Evolutionary conservation across 2,797 vertebrate genomes (phyloP).

Genomic region (Mus minutoides): DNA sequence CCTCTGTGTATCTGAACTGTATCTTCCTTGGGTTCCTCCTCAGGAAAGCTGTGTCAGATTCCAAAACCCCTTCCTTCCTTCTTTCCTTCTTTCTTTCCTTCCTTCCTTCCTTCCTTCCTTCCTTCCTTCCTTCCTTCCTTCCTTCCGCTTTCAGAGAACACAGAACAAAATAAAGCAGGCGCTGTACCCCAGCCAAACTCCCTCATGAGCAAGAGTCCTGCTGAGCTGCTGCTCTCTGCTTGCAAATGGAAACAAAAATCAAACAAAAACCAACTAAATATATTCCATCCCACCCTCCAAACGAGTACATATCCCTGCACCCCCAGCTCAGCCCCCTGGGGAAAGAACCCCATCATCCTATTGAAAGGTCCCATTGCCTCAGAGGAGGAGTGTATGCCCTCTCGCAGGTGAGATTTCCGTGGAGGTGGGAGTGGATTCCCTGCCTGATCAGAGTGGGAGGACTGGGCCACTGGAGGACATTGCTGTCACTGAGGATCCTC

Average conservation of each 20-base stretch:
- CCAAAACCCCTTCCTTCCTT: not conserved
- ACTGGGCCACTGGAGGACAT: not conserved
- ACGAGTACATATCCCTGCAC: not conserved
- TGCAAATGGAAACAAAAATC: slow-evolving; percentile 45
- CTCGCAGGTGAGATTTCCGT: not conserved
- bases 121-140: not conserved
- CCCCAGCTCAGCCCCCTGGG: not conserved
- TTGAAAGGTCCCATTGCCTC: not conserved
- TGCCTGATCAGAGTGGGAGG: not conserved
- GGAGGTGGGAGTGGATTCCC: not conserved
- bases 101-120: not conserved
- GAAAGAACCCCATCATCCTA: not conserved
- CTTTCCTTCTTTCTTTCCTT: not conserved
- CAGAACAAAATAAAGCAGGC: not conserved
- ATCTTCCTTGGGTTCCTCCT: not conserved
- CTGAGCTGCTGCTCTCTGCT: slow-evolving; percentile 62
- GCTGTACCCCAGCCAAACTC: not conserved
- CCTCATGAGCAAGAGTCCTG: slow-evolving; percentile 16
- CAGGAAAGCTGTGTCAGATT: not conserved
- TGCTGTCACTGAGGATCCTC: not conserved
- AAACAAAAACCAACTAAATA: not conserved
- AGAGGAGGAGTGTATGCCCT: not conserved
- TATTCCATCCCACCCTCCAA: not conserved
- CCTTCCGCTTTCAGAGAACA: slow-evolving; percentile 38
- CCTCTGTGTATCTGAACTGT: not conserved